Conservation (phyloP, 2,113 vertebrate species). For the Marmota monax region DNA sequence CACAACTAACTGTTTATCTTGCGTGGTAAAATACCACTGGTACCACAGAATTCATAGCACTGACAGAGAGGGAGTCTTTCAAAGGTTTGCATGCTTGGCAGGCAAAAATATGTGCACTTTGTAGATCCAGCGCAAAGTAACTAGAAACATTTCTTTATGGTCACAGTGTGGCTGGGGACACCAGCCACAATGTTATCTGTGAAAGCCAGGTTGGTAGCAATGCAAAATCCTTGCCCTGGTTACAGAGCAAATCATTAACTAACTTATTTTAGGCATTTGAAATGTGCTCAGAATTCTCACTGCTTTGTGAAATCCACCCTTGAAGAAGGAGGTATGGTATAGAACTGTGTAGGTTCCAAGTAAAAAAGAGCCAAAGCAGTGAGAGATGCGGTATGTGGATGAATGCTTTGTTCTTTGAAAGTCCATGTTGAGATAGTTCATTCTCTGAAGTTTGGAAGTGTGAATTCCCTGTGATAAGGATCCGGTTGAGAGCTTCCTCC, state of each 20-base stretch:
- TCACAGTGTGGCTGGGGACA: constrained; percentile 44
- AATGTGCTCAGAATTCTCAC: constrained; percentile 31
- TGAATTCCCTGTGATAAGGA: not conserved
- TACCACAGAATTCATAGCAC: constrained; percentile 61
- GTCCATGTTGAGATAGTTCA: not conserved
- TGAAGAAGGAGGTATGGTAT: not conserved
- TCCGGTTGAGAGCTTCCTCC: not conserved
- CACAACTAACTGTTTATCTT: constrained; percentile 64
- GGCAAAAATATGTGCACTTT: constrained; percentile 70
- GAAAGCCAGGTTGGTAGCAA: constrained; percentile 70
- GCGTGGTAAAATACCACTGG: constrained; percentile 1
- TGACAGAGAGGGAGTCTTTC: constrained; percentile 48
- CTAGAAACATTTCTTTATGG: constrained; percentile 60
- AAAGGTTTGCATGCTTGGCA: constrained; percentile 58
- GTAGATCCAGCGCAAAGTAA: constrained; percentile 68
- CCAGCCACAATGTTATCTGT: constrained; percentile 72
- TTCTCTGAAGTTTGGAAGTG: constrained; percentile 1
- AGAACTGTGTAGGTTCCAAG: constrained; percentile 11
- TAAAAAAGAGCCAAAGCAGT: constrained; percentile 11
- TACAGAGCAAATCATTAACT: constrained; percentile 64
- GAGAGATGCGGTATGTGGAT: not conserved
- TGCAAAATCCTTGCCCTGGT: constrained; percentile 29
- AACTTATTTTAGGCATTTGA: constrained; percentile 71
- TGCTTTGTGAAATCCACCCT: constrained; percentile 23
- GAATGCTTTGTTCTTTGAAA: constrained; percentile 30